phyloP scores from a whole-genome alignment of 1,140 invertebrate genomes.

The Pteromalus puparum region DNA sequence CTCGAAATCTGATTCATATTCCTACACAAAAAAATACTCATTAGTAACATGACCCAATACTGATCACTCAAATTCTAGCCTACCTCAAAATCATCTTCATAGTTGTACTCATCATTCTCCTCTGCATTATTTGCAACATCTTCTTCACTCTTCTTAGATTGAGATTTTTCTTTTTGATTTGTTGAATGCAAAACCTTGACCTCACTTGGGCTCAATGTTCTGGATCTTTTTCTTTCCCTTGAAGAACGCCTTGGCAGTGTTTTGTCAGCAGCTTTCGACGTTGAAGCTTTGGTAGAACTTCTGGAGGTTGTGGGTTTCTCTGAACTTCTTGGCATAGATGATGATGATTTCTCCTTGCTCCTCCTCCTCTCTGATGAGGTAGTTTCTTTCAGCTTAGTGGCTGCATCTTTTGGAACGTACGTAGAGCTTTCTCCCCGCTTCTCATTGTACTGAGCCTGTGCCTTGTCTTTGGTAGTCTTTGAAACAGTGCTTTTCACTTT shows the following conservation, averaged over 20 bases:
- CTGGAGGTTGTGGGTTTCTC: conserved; percentile 2
- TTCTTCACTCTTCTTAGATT: background rate
- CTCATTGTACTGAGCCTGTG: conserved; percentile 53
- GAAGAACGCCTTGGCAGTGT: conserved; percentile 48
- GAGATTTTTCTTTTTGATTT: conserved; percentile 13
- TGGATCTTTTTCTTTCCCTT: conserved; percentile 61
- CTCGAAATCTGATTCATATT: conserved; percentile 78
- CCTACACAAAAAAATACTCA: conserved; percentile 62
- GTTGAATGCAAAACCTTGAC: conserved; percentile 62
- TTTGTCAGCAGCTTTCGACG: background rate
- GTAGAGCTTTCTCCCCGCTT: conserved; percentile 63
- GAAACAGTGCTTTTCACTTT: conserved; percentile 6
- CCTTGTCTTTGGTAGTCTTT: conserved; percentile 46
- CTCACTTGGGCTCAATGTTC: conserved; percentile 68
- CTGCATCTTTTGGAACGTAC: conserved; percentile 60
- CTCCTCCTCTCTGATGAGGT: conserved; percentile 15
- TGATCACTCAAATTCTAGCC: conserved; percentile 15
- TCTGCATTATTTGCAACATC: background rate
- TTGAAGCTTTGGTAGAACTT: background rate
- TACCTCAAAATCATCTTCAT: conserved; percentile 76
- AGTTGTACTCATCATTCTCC: conserved; percentile 60
- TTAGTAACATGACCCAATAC: conserved; percentile 2
- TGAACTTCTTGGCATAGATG: background rate
- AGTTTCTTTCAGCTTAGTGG: conserved; percentile 45
- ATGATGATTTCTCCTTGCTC: conserved; percentile 12